phyloP scores from a whole-genome alignment of 35 echinoderm and acorn worm species.

The Strongylocentrotus purpuratus region DNA sequence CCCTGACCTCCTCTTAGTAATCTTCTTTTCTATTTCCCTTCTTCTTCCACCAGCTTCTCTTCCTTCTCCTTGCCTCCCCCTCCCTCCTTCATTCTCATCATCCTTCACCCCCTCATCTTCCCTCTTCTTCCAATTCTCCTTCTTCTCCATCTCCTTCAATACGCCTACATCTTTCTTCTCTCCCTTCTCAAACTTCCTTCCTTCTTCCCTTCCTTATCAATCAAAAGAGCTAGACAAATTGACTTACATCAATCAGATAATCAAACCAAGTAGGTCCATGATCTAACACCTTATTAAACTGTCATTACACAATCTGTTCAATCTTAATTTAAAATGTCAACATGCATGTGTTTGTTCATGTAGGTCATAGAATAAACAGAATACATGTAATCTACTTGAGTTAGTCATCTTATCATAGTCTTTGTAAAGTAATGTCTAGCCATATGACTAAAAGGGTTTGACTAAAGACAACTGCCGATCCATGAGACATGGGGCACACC shows the following conservation, averaged over 20 bases:
- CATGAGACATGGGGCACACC: too few relatives aligned
- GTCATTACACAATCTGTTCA: background rate
- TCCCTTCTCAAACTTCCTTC: too few relatives aligned
- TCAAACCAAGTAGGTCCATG: background rate
- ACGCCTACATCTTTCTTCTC: too few relatives aligned
- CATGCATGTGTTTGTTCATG: background rate
- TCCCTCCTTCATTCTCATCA: too few relatives aligned
- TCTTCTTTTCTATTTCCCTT: too few relatives aligned
- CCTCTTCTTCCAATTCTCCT: too few relatives aligned
- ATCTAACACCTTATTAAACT: background rate
- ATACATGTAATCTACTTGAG: background rate
- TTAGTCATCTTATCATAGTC: background rate
- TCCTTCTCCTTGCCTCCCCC: too few relatives aligned
- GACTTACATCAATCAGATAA: background rate
- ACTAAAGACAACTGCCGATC: too few relatives aligned
- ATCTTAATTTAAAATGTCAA: conserved; percentile 10
- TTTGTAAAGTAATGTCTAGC: background rate
- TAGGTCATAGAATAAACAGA: background rate
- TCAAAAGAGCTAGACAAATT: background rate
- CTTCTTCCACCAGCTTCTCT: background rate
- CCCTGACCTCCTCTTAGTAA: too few relatives aligned
- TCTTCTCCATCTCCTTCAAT: too few relatives aligned
- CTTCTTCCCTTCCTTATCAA: background rate
- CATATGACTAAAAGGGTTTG: background rate
- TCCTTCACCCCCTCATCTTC: too few relatives aligned